These are phyloP conservation scores for Epinotia nisella DNA, from an alignment of 2,888 invertebrate genomes.

Conservation along the genomic window DNA sequence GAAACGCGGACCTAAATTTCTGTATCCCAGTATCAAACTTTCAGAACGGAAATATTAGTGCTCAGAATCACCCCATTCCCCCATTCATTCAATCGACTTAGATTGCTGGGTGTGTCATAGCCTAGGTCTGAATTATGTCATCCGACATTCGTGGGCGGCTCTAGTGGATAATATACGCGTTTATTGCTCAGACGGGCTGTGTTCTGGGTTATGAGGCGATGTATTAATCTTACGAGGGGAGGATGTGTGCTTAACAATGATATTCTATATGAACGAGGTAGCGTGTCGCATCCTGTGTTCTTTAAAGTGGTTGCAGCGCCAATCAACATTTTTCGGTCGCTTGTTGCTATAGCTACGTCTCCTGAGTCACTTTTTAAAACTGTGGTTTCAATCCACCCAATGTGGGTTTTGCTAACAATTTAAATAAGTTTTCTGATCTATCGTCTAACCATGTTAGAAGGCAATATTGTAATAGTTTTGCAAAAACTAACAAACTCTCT, in stretches of 20 bases:
- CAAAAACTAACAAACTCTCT: too few relatives aligned
- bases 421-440: too few relatives aligned
- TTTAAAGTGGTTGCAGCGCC: neutral
- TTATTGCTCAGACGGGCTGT: constrained; percentile 52
- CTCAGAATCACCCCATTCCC: constrained; percentile 14
- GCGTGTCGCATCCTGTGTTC: neutral
- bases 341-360: too few relatives aligned
- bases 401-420: too few relatives aligned
- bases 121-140: constrained; percentile 51
- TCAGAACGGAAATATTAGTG: neutral
- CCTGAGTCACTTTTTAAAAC: too few relatives aligned
- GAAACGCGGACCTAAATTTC: neutral
- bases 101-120: constrained; percentile 49
- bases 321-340: neutral
- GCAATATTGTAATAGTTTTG: too few relatives aligned
- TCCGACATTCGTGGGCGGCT: constrained; percentile 50
- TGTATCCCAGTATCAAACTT: neutral
- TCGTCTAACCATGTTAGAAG: too few relatives aligned
- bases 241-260: constrained; percentile 39
- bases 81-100: constrained; percentile 37
- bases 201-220: constrained; percentile 46
- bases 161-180: constrained; percentile 49
- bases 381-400: too few relatives aligned
- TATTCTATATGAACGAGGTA: constrained; percentile 15
- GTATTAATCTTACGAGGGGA: constrained; percentile 42